Percentiles rank a stretch among this genome's conserved stretches.
Conservation (phyloP, 2,113 vertebrate species). For the Entomyzon cyanotis region DNA sequence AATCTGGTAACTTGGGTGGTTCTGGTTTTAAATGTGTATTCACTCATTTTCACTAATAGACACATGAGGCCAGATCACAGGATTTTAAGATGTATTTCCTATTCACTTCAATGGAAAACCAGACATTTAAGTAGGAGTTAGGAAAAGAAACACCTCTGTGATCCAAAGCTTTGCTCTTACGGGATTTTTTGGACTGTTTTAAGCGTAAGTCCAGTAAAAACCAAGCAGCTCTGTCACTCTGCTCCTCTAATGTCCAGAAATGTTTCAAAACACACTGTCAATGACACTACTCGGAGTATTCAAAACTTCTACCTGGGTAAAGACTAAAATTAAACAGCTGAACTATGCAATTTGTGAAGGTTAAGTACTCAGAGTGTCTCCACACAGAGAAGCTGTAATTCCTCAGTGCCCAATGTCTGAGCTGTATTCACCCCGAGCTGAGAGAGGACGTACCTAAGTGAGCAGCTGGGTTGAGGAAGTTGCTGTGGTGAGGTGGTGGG, state of each 20-base stretch:
- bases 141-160: not conserved
- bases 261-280: not conserved
- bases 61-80: not conserved
- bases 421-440: accelerated
- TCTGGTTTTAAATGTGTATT: not conserved
- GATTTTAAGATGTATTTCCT: not conserved
- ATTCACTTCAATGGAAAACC: not conserved
- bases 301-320: not conserved
- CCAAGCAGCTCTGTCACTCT: not conserved
- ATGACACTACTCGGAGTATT: not conserved
- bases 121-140: not conserved
- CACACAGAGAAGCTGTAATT: not conserved
- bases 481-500: constrained; percentile 90
- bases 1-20: not conserved
- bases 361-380: not conserved
- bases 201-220: not conserved
- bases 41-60: not conserved
- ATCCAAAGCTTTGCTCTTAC: not conserved
- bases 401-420: not conserved
- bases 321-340: not conserved
- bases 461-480: constrained; percentile 90
- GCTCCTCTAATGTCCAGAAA: not conserved
- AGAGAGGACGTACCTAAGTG: constrained; percentile 84
- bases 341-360: not conserved
- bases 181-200: not conserved